These are phyloP conservation scores for Caenorhabditis briggsae DNA, from an alignment of 1,140 invertebrate genomes.

Conservation along the genomic window DNA sequence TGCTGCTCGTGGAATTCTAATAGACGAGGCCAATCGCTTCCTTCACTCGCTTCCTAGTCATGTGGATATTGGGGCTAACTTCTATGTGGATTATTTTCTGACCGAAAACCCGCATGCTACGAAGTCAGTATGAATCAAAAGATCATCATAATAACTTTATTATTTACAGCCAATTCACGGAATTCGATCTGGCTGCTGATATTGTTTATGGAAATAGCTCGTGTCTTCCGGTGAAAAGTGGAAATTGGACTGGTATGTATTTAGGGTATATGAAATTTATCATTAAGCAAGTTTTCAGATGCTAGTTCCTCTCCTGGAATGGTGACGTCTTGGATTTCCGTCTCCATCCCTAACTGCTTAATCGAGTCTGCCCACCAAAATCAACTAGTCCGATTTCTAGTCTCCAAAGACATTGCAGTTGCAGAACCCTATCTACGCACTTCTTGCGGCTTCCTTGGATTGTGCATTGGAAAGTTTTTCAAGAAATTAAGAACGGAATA, in stretches of 20 bases:
- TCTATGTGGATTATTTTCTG: slow-evolving; percentile 75
- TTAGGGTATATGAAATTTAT: too few species aligned
- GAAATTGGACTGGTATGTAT: slow-evolving; percentile 28
- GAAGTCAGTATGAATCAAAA: slow-evolving; percentile 22
- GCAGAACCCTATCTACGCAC: slow-evolving; percentile 60
- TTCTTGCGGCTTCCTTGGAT: slow-evolving; percentile 2
- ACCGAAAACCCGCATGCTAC: slow-evolving; percentile 67
- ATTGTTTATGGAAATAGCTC: slow-evolving; percentile 54
- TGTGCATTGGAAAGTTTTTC: slow-evolving; percentile 64
- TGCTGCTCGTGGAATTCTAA: slow-evolving; percentile 63
- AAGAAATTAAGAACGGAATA: slow-evolving; percentile 57
- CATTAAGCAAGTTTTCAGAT: not conserved
- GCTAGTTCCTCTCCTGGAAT: slow-evolving; percentile 26
- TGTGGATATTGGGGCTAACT: slow-evolving; percentile 64
- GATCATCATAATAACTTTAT: not conserved
- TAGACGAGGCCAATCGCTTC: slow-evolving; percentile 71
- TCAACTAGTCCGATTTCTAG: slow-evolving; percentile 38
- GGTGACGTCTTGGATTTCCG: slow-evolving; percentile 58
- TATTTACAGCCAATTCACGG: slow-evolving; percentile 24
- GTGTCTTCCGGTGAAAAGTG: slow-evolving; percentile 29
- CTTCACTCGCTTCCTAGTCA: slow-evolving; percentile 69
- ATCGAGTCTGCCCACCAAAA: slow-evolving; percentile 56
- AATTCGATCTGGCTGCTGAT: slow-evolving; percentile 49
- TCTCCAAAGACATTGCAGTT: slow-evolving; percentile 59
- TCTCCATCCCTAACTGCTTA: slow-evolving; percentile 63